Base-by-base conservation (phyloP, 2,888 invertebrate genomes). In the Acanthosepion esculentum region DNA sequence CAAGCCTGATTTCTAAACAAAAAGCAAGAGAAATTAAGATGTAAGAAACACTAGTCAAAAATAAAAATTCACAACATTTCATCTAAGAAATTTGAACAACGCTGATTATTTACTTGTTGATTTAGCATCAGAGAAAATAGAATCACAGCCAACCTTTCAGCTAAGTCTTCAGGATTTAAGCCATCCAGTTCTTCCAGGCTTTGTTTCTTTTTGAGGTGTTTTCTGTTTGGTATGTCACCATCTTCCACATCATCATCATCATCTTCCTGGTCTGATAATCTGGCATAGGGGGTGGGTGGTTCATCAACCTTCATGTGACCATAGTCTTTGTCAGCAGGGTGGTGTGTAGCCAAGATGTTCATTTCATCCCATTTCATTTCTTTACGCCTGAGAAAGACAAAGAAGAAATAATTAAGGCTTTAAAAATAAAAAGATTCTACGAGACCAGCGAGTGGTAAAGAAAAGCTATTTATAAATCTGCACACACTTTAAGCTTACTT, bases 281-380 rank as follows among this genome's bases (percentile, higher is more conserved):
- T 98, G 97, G 98, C 98, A 96, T 98, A 99, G 0, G 99, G 99
- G 53, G 99, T 99, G 97, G 99, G 99, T 4, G 99, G 99, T 98
- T 99, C 99, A 94, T 97, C 97, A 78, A 98, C 98, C 97, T 99
- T 99, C 99, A 99, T 99, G 97, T 99, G 99, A 20, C 99, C 99
- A 98, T 99, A 99, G 98, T 99, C 99, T 98, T 99, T 99, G 97
- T 99, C 99, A 48, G 98, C 98, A 92, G 99, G 99, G 98, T 99
- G 99, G 97, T 99, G 98, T 0, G 99, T 99, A 96, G 99, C 99
- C 96, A 99, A 98, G 96, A 99, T 99, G 98, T 99, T 99, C 98
- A 99, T 99, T 98, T 99, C 99, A 98, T 99, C 99, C 97, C 97
- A 97, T 95, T 97, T 97, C 96, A 96, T 97, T 95, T 96, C 96